Percentiles rank a stretch among this genome's conserved stretches.
phyloP scores from a whole-genome alignment of 2,888 invertebrate genomes.

The Nomada fucata region DNA sequence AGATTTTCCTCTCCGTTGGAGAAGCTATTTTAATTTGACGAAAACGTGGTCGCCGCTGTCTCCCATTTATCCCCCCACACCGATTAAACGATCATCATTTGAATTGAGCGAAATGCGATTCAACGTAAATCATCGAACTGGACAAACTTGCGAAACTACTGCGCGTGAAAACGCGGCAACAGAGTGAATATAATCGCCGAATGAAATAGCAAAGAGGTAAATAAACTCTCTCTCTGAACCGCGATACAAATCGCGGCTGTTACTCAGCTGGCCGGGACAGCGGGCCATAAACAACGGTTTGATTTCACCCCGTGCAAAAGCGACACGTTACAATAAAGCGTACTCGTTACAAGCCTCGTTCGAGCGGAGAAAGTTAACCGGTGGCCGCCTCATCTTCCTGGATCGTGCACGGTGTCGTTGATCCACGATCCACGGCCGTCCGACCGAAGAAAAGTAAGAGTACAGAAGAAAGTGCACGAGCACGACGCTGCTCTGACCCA shows the following conservation, averaged over 20 bases:
- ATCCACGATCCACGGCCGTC: constrained; percentile 22
- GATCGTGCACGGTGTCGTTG: constrained; percentile 54
- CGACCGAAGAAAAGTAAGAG: constrained; percentile 53
- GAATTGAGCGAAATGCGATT: too few relatives aligned
- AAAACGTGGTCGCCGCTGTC: too few relatives aligned
- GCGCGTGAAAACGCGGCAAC: too few relatives aligned
- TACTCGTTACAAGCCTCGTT: constrained; percentile 34
- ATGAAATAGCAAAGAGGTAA: neutral
- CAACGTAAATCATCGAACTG: too few relatives aligned
- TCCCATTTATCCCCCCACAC: too few relatives aligned
- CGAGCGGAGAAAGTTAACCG: constrained; percentile 53
- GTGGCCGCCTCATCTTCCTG: constrained; percentile 52
- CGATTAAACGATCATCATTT: too few relatives aligned
- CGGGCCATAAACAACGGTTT: constrained; percentile 36
- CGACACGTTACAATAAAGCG: constrained; percentile 40
- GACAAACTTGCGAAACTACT: too few relatives aligned
- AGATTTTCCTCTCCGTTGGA: too few relatives aligned
- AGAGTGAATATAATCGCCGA: neutral
- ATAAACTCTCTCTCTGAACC: neutral
- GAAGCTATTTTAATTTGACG: too few relatives aligned
- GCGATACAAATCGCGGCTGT: constrained; percentile 31
- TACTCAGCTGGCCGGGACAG: neutral
- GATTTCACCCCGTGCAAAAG: constrained; percentile 39
- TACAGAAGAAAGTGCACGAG: constrained; percentile 54
- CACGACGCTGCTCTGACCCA: constrained; percentile 6